Evolutionary conservation across 2,888 invertebrate genomes (phyloP).

Genomic region (Poecilus cupreus): DNA sequence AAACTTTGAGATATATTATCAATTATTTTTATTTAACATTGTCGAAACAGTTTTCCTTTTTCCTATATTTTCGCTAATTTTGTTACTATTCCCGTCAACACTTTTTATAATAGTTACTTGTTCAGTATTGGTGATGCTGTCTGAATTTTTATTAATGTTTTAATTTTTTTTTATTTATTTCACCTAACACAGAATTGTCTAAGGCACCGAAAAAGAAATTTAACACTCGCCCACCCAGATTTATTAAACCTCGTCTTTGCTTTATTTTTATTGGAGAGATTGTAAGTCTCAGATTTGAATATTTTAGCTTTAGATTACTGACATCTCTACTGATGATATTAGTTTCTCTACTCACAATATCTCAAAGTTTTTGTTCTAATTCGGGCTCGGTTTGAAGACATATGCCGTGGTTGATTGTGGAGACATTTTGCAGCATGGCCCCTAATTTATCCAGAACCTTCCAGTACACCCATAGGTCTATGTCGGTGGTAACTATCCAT

Average conservation of each 20-base stretch:
- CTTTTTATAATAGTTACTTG: slow-evolving; percentile 26
- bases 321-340: slow-evolving; percentile 29
- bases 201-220: slow-evolving; percentile 10
- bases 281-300: not conserved
- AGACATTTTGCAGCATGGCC: too few relatives aligned
- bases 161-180: slow-evolving; percentile 37
- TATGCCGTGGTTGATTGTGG: too few relatives aligned
- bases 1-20: too few relatives aligned
- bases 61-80: not conserved
- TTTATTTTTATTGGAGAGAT: not conserved
- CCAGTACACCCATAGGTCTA: too few relatives aligned
- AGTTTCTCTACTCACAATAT: slow-evolving; percentile 20
- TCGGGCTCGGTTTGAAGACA: too few relatives aligned
- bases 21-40: slow-evolving; percentile 14
- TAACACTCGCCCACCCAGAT: not conserved
- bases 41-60: not conserved
- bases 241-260: slow-evolving; percentile 16
- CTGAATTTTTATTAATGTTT: not conserved
- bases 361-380: not conserved
- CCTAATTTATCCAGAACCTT: not conserved
- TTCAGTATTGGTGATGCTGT: slow-evolving; percentile 6
- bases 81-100: not conserved
- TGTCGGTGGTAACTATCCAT: too few relatives aligned
- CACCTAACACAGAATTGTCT: not conserved
- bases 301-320: not conserved